Conservation (phyloP, 2,113 vertebrate genomes). For the Planiliza haematocheilus region DNA sequence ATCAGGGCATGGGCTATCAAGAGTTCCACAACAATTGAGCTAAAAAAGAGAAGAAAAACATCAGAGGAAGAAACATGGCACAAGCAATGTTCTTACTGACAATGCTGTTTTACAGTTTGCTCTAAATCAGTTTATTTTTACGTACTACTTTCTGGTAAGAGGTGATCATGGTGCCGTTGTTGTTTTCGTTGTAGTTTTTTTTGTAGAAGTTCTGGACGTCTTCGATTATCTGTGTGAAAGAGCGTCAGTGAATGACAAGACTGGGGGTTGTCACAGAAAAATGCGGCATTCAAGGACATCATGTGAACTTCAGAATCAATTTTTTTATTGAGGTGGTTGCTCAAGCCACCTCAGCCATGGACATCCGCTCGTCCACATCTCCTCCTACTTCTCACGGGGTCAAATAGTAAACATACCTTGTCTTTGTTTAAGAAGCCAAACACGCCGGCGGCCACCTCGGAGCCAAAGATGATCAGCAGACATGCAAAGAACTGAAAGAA, state of each 20-base stretch:
- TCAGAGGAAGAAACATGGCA: not conserved
- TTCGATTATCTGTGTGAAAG: conserved; percentile 86
- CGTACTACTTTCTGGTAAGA: conserved; percentile 77
- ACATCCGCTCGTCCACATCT: no score
- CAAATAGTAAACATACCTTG: conserved; percentile 77
- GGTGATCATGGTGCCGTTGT: conserved; percentile 72
- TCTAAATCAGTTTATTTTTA: not conserved
- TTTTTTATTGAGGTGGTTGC: no score
- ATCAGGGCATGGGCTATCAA: conserved; percentile 49
- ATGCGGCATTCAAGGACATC: not conserved
- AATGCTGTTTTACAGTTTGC: not conserved
- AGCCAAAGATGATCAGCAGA: conserved; percentile 95
- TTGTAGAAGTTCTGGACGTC: conserved; percentile 90
- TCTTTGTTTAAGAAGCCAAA: conserved; percentile 96
- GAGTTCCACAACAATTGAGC: conserved; percentile 78
- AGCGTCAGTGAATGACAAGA: not conserved
- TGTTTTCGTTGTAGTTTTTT: conserved; percentile 83
- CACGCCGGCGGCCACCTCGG: conserved; percentile 94
- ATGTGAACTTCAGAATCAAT: no score
- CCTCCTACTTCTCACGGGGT: not conserved
- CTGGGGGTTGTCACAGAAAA: not conserved
- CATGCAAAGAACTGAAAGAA: conserved; percentile 93
- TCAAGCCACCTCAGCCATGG: no score
- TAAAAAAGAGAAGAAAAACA: conserved; percentile 37
- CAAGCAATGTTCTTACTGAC: not conserved